These are phyloP conservation scores for Brachymystax lenok DNA, from an alignment of 2,797 vertebrate species.

Conservation along the genomic window DNA sequence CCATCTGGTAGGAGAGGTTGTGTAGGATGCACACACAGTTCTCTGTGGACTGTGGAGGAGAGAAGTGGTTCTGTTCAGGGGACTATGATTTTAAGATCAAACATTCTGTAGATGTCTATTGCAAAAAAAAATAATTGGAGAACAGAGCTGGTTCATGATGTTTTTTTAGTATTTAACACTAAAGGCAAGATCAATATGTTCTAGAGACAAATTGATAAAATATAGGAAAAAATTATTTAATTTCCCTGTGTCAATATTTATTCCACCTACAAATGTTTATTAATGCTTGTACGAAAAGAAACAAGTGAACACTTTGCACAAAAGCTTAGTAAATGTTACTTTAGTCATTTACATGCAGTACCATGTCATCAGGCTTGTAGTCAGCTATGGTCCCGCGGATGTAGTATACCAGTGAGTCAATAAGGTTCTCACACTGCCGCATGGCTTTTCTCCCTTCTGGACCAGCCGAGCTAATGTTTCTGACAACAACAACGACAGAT, in stretches of 20 bases:
- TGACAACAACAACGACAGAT: constrained; percentile 51
- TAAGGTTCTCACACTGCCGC: constrained; percentile 86
- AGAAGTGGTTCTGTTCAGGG: constrained; percentile 27
- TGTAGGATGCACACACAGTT: constrained; percentile 93
- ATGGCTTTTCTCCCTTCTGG: constrained; percentile 85
- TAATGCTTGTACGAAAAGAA: not conserved
- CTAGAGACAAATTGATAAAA: too few relatives aligned
- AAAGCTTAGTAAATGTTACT: too few relatives aligned
- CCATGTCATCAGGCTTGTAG: constrained; percentile 89
- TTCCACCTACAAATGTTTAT: too few relatives aligned
- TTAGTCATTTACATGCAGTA: constrained; percentile 42
- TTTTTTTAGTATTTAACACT: not conserved
- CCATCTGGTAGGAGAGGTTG: constrained; percentile 93
- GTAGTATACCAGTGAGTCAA: constrained; percentile 92
- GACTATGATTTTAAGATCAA: not conserved
- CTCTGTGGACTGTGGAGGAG: constrained; percentile 82
- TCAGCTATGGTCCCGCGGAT: constrained; percentile 85
- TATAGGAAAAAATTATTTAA: too few relatives aligned
- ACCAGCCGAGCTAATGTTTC: constrained; percentile 91
- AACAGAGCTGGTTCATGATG: not conserved
- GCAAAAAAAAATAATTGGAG: not conserved
- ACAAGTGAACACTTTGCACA: too few relatives aligned
- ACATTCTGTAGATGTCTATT: not conserved
- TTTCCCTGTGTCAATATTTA: too few relatives aligned
- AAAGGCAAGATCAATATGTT: too few relatives aligned